Percentiles rank a stretch among this genome's conserved stretches.
These are phyloP conservation scores for Orchesella cincta DNA, from an alignment of 1,140 invertebrate species.

Conservation along the genomic window DNA sequence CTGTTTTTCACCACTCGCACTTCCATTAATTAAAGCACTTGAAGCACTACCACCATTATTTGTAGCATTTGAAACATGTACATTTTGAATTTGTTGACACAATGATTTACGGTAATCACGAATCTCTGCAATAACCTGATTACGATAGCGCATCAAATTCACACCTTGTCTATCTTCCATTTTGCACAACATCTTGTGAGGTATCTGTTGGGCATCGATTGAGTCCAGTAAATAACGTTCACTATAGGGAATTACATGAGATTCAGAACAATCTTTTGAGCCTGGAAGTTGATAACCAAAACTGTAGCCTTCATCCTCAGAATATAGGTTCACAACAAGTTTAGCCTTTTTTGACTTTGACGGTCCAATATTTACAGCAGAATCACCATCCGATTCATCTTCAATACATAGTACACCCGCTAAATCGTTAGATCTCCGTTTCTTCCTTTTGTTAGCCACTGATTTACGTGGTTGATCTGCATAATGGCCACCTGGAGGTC, in stretches of 20 bases:
- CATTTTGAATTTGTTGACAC: background rate
- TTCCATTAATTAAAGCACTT: background rate
- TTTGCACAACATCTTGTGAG: conserved; percentile 37
- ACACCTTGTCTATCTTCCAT: conserved; percentile 35
- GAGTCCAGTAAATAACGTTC: conserved; percentile 46
- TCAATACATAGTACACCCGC: background rate
- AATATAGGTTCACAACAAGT: conserved; percentile 42
- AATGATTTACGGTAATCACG: conserved; percentile 44
- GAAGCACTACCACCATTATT: conserved; percentile 1
- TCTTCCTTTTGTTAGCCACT: conserved; percentile 2
- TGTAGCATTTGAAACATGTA: background rate
- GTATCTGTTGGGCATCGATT: conserved; percentile 43
- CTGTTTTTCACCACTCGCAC: background rate
- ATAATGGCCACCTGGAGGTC: conserved; percentile 6
- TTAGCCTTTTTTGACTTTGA: conserved; percentile 21
- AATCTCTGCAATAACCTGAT: conserved; percentile 41
- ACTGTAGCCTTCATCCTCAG: conserved; percentile 36
- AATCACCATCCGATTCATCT: conserved; percentile 18
- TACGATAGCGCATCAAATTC: conserved; percentile 30
- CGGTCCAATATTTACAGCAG: background rate
- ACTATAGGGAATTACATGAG: conserved; percentile 45
- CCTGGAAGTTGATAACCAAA: conserved; percentile 28
- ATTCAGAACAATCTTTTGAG: conserved; percentile 17
- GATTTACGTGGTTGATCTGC: background rate
- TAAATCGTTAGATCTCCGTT: conserved; percentile 1